Conservation (phyloP, 2,797 vertebrate species). For the Benthosema pterotum region DNA sequence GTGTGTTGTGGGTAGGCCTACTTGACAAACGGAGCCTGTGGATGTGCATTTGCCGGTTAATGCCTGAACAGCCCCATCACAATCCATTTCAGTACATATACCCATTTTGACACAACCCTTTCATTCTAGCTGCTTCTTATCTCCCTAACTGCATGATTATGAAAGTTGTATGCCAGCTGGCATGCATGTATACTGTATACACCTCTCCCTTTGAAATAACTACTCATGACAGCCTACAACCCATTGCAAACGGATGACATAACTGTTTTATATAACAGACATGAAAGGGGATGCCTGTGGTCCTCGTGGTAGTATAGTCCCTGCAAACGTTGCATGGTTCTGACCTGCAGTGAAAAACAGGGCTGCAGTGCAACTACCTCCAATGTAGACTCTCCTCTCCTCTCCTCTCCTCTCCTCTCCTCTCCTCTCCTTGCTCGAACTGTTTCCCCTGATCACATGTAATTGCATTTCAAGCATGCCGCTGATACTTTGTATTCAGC, state of each 20-base stretch:
- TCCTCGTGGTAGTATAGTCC: conserved; percentile 48
- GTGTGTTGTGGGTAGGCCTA: not conserved
- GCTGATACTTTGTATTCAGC: no score
- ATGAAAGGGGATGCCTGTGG: conserved; percentile 49
- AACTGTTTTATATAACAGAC: conserved; percentile 64
- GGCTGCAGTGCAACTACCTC: no score
- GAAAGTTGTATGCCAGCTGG: conserved; percentile 69
- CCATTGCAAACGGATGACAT: conserved; percentile 69
- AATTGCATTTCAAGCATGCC: no score
- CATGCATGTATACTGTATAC: conserved; percentile 53
- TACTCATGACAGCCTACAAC: conserved; percentile 55
- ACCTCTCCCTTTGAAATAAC: conserved; percentile 51
- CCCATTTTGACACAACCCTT: conserved; percentile 60
- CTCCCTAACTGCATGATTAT: conserved; percentile 56
- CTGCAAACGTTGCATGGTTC: conserved; percentile 34
- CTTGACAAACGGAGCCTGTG: not conserved
- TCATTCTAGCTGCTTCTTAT: conserved; percentile 53
- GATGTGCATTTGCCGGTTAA: no score
- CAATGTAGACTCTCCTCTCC: conserved; percentile 7
- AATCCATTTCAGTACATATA: conserved; percentile 39
- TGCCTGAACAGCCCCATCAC: not conserved
- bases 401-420: conserved; percentile 14
- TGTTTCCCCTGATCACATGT: not conserved
- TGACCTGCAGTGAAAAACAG: conserved; percentile 44
- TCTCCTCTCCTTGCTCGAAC: conserved; percentile 9